These are phyloP conservation scores for Drosophila sulfurigaster DNA, from an alignment of 1,140 invertebrate genomes.

Conservation along the genomic window DNA sequence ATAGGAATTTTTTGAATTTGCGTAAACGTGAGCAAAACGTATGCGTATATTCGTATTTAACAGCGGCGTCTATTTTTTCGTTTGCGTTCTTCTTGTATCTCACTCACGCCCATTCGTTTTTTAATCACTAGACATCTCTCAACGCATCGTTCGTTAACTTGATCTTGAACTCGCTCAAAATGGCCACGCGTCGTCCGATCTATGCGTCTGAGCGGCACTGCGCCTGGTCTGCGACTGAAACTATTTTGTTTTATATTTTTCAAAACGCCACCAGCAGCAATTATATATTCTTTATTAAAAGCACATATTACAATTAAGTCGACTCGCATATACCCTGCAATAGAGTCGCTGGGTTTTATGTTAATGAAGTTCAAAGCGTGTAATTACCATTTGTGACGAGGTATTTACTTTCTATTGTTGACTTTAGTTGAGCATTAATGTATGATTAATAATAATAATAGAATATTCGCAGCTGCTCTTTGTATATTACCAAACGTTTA, in stretches of 20 bases:
- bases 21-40: slow-evolving; percentile 12
- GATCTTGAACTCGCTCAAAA: slow-evolving; percentile 60
- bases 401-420: no score
- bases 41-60: slow-evolving; percentile 14
- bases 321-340: slow-evolving; percentile 37
- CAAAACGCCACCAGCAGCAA: slow-evolving; percentile 56
- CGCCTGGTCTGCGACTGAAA: slow-evolving; percentile 66
- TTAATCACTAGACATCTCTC: slow-evolving; percentile 46
- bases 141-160: slow-evolving; percentile 61
- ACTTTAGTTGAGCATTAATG: no score
- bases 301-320: neutral
- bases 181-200: slow-evolving; percentile 24
- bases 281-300: slow-evolving; percentile 75
- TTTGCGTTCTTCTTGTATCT: slow-evolving; percentile 36
- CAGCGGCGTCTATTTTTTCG: slow-evolving; percentile 52
- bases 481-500: neutral
- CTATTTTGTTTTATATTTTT: slow-evolving; percentile 45
- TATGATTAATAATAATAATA: no score
- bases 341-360: neutral
- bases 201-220: slow-evolving; percentile 40
- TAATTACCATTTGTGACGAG: no score
- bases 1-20: slow-evolving; percentile 45
- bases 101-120: slow-evolving; percentile 50
- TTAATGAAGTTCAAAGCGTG: no score
- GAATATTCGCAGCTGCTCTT: neutral